Evolutionary conservation across 2,797 vertebrate genomes (phyloP), one percentile per base, ranked within the genome.

Genomic region (Acanthiza pusilla): DNA sequence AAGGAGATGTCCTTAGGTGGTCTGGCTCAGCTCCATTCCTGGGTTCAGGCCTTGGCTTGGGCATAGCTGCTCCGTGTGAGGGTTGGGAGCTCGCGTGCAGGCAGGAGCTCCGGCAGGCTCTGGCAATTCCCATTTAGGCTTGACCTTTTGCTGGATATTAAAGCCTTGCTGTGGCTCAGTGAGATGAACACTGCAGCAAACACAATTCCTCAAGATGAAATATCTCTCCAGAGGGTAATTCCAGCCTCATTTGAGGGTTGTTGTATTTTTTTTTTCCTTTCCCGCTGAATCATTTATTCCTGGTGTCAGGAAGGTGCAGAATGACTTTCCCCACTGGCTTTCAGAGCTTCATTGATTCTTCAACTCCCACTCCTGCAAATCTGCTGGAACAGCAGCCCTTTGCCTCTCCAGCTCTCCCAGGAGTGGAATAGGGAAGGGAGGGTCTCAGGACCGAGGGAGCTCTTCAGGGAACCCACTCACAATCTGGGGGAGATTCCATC

Each of bases 261-360:
- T 45, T 93, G 67, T 83, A 43, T 68, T 94, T 71, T 91, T 96
- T 94, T 93, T 91, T 68, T 8, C 63, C 80, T 88, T 96, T 93
- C 50, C 53, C 8, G 0, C 38, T 60, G 96, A 96, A 97, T 97
- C 96, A 97, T 97, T 97, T 97, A 97, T 98, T 97, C 97, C 95
- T 93, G 66, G 95, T 97, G 97, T 98, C 97, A 97, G 95, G 92
- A 96, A 96, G 96, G 96, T 97, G 92, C 91, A 76, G 94, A 89
- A 96, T 73, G 54, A 95, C 94, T 96, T 96, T 97, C 77, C 96
- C 81, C 90, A 89, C 92, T 91, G 88, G 93, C 95, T 95, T 87
- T 96, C 96, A 97, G 95, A 96, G 93, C 83, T 79, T 94, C 97
- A 97, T 97, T 86, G 97, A 97, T 97, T 96, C 94, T 76, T 92